Base-by-base conservation (phyloP, 2,797 vertebrate species). In the Pantherophis vulpinus region DNA sequence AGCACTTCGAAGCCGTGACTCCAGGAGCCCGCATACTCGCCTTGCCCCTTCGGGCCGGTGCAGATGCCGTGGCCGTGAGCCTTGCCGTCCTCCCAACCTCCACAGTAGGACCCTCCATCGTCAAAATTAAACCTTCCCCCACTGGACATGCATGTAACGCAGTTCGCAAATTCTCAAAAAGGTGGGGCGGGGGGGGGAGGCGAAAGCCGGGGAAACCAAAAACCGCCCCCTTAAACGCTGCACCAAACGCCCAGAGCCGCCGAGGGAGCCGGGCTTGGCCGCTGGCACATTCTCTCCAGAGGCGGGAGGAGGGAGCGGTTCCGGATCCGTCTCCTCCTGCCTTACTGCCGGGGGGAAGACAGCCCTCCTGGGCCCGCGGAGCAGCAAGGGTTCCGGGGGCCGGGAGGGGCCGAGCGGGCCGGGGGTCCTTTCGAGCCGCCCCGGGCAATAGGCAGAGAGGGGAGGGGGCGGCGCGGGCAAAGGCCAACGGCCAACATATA, bases 91-190 rank as follows among this genome's bases (percentile, higher is more conserved):
- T 99, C 99, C 99, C 99, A 99, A 98, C 99, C 99, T 96, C 99
- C 99, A 97, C 99, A 99, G 98, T 99, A 99, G 98, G 99, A 99
- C 98, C 99, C 99, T 98, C 99, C 99, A 99, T 99, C 99, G 97
- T 99, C 99, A 99, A 99, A 99, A 98, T 99, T 99, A 99, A 99
- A 99, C 98, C 99, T 99, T 98, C 99, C 99, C 98, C 99, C 99
- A 99, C 99, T 99, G 99, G 99, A 99, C 99, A 99, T 99, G 99
- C 99, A 99, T 99, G 99, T 98, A 99, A 99, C 98, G 99, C 98
- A 98, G 98, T 98, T 98, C 98, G 98, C 98, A 98, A 99, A 99
- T 98, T 98, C 98, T 98, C 97, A 97, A 96, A 97, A 98, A 96
- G 90, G 96, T 96, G 3, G 93, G 32, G 94, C 97, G 94, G 94